Evolutionary conservation across 2,113 vertebrate species (phyloP), one percentile per base, ranked within the genome.

Genomic region (Anguilla japonica): DNA sequence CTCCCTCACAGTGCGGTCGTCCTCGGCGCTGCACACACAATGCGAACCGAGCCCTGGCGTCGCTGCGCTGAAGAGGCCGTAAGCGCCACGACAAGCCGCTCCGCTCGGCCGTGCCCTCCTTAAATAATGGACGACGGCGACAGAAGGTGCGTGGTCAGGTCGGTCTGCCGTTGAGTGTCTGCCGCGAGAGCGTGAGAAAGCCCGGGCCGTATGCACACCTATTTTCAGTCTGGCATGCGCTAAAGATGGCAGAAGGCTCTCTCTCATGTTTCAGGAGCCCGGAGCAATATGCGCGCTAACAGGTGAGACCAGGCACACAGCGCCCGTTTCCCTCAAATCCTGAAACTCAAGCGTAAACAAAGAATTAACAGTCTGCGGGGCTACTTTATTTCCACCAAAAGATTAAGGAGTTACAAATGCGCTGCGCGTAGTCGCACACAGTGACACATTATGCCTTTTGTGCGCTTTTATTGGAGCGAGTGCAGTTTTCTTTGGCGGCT

Each of bases 181-280:
- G 81, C 41, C 22, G 81, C 5, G 11, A 22, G 46, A 22, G 43
- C 43, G 41, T 82, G 81, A 82, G 81, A 82, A 83, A 83, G 34
- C 7, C 56, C 50, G 29, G 60, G 56, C 82, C 53, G 29, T 57
- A 46, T 41, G 34, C 39, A 40, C 56, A 39, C 53, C 82, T 60
- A 60, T 46, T 82, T 81, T 50, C 81, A 83, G 34, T 83, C 82
- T 83, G 56, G 82, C 82, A 63, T 83, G 56, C 50, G 56, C 53
- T 83, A n/a, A 60, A 53, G 53, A 60, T 41, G 53, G 82, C 82
- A 60, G 29, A 39, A 60, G 82, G 56, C 82, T 40, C 56, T 18
- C 56, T 83, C 50, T 83, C 82, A 41, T 83, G 56, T 83, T 83
- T 83, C 82, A 40, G n/a, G n/a, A 83, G 56, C 82, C 46, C 20